Base-by-base conservation (phyloP, 2,797 vertebrate species). In the Gobio occitaniae region DNA sequence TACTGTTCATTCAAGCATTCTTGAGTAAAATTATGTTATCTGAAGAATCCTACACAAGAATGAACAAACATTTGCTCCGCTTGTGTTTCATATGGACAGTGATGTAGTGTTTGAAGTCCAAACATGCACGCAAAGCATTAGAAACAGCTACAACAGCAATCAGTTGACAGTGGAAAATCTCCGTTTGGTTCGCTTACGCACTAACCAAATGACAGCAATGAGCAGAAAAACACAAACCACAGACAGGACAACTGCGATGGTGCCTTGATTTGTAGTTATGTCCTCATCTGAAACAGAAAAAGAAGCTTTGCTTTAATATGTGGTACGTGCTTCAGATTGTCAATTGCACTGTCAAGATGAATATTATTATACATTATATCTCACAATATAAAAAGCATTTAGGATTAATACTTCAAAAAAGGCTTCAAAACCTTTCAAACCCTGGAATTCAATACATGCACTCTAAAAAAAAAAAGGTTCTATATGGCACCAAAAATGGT, bases 231-330 rank as follows among this genome's bases (percentile, higher is more conserved):
- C 0, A 29, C 65, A 86, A 10, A 83, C 2, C 6, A 72, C 2
- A 0, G 80, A 78, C 8, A 83, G 50, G 2, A 78, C 7, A 15
- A 82, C 29, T 21, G 38, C 21, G 3, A 21, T 21, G 21, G 16
- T 78, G 12, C 3, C 5, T 63, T 19, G 72, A 61, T 69, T 69
- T 63, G 25, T 10, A 19, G 19, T 21, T 16, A 2, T 29, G 10
- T 44, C 21, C 17, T 52, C 16, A 52, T 76, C 85, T 86, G 54
- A 86, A 79, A 86, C 13, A 76, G 8, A 81, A 29, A 54, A 66
- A 47, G 7, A 76, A 17, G 47, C 3, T 44, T 50, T 63, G 2
- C 54, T 50, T 52, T 17, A 70, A 29, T 3, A 17, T 50, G 12
- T 63, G 61, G 2, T 6, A 63, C 13, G 5, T 15, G 25, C 5